Base-by-base conservation (phyloP, 2,797 vertebrate genomes). In the Cuniculus paca region DNA sequence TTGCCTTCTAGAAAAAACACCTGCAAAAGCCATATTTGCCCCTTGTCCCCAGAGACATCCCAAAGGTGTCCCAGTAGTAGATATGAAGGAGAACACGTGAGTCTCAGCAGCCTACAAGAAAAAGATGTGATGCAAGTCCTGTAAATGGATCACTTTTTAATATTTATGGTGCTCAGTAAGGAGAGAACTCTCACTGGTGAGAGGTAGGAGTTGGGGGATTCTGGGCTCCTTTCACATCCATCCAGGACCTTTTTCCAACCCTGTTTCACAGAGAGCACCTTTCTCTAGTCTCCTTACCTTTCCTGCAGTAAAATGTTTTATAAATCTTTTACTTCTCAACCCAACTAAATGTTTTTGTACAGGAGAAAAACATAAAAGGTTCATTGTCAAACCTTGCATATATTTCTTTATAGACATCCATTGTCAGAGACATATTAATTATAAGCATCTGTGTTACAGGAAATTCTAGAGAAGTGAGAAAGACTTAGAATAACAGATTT, bases 91-190 rank as follows among this genome's bases (percentile, higher is more conserved):
- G 7, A 65, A 48, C 19, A 1, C 8, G 1, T 12, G 6, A 24
- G 16, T 9, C 1, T 0, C 60, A 10, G n/a, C 5, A 61, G 3
- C 24, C 39, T 17, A 7, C 6, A 11, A 42, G 22, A 2, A 36
- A 68, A 20, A 34, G 3, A 17, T n/a, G 77, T 16, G 12, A 31
- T 39, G 14, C n/a, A 34, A 50, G 14, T 61, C 16, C 36, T 8
- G 8, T 20, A 26, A 65, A 24, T 10, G 3, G 52, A 31, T 31
- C 28, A 8, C 13, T 36, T 56, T 54, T 50, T 50, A 2, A 1
- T 39, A 22, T 24, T 34, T 31, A 28, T 0, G 0, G 17, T 8
- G n/a, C 7, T 17, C 34, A 11, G 7, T 3, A 11, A 13, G 5
- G 63, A 75, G 16, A 88, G 39, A 34, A 42, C 56, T 3, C 24